Evolutionary conservation across 2,888 invertebrate species (phyloP), one percentile per base, ranked within the genome.

Genomic region (Pasiphila rectangulata): DNA sequence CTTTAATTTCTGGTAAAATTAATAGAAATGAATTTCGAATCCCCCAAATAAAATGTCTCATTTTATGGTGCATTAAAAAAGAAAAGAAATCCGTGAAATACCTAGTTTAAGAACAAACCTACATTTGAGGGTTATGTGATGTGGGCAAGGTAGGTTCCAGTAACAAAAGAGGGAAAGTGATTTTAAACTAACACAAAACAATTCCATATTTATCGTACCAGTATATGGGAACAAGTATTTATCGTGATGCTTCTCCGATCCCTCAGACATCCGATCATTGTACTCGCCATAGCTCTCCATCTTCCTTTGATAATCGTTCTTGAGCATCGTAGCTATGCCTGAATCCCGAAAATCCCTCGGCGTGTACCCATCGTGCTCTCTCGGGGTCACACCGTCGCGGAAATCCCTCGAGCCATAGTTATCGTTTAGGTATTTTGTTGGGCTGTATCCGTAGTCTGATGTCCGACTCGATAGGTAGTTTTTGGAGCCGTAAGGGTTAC

Each of bases 161-260:
- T n/a, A n/a, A n/a, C n/a, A n/a, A n/a, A n/a, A n/a, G n/a, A n/a
- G n/a, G 7, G 7, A 29, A 4, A 1, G 16, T 9, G n/a, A n/a
- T n/a, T 27, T 13, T 29, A n/a, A 16, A 16, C 30, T 30, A 16
- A 16, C n/a, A 32, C 32, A 5, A 17, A 32, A 30, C 9, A 10
- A 10, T 10, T 16, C 9, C 32, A 17, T 16, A 15, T 15, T 7
- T 21, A 13, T 29, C 77, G 80, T 74, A 89, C 94, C 93, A 60
- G 95, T 95, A 69, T 95, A 96, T 0, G 96, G 96, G 65, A 95
- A 96, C 52, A 94, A 87, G 78, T 96, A 96, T 89, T 94, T 94
- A 63, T 96, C 96, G 46, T 92, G 92, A 64, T 94, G 93, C 61
- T 93, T 93, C 35, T 94, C 94, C 0, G 93, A 93, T 0, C 92